Evolutionary conservation across 92 coral and sea anemone genomes (phyloP).

Genomic region (Porites rus): DNA sequence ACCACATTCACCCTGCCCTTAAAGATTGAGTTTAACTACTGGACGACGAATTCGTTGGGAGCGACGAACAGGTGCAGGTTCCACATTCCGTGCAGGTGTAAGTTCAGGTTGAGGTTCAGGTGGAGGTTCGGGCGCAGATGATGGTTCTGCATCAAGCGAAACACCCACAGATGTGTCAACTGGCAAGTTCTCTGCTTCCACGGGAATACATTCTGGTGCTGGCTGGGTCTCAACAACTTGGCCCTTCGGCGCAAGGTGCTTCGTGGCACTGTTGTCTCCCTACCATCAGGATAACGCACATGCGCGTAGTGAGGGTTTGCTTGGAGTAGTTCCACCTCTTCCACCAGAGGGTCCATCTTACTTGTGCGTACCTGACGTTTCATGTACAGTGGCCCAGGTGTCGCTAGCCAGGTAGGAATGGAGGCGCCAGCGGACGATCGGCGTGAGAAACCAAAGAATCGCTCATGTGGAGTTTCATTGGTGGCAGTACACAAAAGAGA

Average conservation of each 20-base stretch:
- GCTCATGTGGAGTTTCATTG: too few species aligned
- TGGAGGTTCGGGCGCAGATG: neutral
- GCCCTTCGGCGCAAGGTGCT: constrained; percentile 41
- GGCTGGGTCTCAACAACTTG: constrained; percentile 12
- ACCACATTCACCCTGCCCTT: constrained; percentile 27
- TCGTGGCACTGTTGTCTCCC: too few species aligned
- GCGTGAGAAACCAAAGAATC: too few species aligned
- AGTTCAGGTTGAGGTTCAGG: neutral
- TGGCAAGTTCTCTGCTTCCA: constrained; percentile 13
- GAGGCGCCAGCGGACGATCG: too few species aligned
- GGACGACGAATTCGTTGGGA: constrained; percentile 47
- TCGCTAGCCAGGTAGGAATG: too few species aligned
- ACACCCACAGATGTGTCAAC: constrained; percentile 17
- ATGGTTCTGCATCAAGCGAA: neutral
- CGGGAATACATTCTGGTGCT: neutral
- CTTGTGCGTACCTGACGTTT: too few species aligned
- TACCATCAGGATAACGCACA: too few species aligned
- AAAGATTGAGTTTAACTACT: constrained; percentile 48
- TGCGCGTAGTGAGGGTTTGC: too few species aligned
- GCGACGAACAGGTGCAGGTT: constrained; percentile 32
- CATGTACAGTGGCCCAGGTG: too few species aligned
- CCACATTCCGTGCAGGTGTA: neutral
- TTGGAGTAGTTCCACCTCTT: too few species aligned
- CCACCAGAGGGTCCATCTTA: too few species aligned
- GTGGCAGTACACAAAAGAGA: too few species aligned